Evolutionary conservation across 2,113 vertebrate genomes (phyloP), one percentile per base, ranked within the genome.

Genomic region (Pandion haliaetus): DNA sequence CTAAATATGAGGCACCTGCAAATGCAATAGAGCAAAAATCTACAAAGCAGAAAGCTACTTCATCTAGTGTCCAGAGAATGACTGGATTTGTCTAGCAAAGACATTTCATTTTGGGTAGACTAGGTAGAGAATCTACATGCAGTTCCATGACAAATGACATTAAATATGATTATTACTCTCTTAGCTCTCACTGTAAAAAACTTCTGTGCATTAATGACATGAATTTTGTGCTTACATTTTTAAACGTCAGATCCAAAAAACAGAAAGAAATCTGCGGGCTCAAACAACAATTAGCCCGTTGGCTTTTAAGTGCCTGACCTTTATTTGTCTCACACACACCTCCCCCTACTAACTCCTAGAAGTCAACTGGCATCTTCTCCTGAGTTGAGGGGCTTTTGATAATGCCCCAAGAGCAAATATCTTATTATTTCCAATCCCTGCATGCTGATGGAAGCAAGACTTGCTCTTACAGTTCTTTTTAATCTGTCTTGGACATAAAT

Each of bases 11-110:
- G 45, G 89, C 91, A 96, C 93, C 93, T 97, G 96, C 93, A 97
- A 97, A 97, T 91, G 84, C 82, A 97, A 97, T 96, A 95, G 77
- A 97, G 77, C 45, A 91, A 87, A 91, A 93, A 96, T 95, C 83
- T 94, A 93, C 91, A 95, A 95, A 95, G 91, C 91, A 97, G 93
- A 95, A 90, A 95, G 67, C 66, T 80, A 40, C 81, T 82, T 94
- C 58, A 73, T 65, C 58, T 78, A 76, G 57, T 34, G 89, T 18
- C 78, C 62, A 62, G 89, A 72, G 58, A 76, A 70, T 0, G 0
- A 79, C n/a, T 42, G 81, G 55, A 54, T 94, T 66, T 77, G 78
- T 40, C 50, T 54, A 72, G 74, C 50, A 93, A 61, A 73, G 73
- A 32, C 34, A 65, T 63, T 95, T 94, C 34, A 80, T 82, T 95